Conservation (phyloP, 2,113 vertebrate genomes). For the Proterorhinus semilunaris region DNA sequence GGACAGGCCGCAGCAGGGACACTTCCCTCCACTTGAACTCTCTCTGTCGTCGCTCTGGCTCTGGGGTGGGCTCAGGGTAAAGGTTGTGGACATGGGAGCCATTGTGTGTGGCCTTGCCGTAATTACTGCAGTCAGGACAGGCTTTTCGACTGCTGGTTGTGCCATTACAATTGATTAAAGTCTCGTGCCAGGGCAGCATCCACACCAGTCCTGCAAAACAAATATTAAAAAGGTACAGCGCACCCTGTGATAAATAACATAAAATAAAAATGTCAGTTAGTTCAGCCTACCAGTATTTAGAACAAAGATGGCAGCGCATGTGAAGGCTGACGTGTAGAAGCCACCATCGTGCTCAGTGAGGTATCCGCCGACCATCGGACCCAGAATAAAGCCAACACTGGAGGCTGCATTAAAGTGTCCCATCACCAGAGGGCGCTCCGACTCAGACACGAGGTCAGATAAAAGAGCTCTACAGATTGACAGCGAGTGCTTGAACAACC, state of each 20-base stretch:
- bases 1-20: slow-evolving; percentile 59
- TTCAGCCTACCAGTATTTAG: slow-evolving; percentile 85
- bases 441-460: slow-evolving; percentile 88
- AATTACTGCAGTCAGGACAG: slow-evolving; percentile 36
- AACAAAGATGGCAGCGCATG: slow-evolving; percentile 89
- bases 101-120: slow-evolving; percentile 46
- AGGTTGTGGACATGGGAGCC: slow-evolving; percentile 41
- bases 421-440: slow-evolving; percentile 88
- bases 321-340: slow-evolving; percentile 85
- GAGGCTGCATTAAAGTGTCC: slow-evolving; percentile 92
- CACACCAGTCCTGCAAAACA: slow-evolving; percentile 82
- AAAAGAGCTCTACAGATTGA: slow-evolving; percentile 94
- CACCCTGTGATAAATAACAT: not conserved
- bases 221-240: not conserved
- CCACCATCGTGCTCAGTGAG: slow-evolving; percentile 88
- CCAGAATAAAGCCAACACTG: slow-evolving; percentile 91
- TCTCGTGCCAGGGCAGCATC: slow-evolving; percentile 84
- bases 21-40: slow-evolving; percentile 37
- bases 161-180: slow-evolving; percentile 33
- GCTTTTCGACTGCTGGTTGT: slow-evolving; percentile 40
- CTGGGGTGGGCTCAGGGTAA: not conserved
- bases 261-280: not conserved
- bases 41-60: slow-evolving; percentile 4
- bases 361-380: slow-evolving; percentile 90
- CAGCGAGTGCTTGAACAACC: slow-evolving; percentile 94